Evolutionary conservation across 2,888 invertebrate genomes (phyloP).

Genomic region (Leptura quadrifasciata): DNA sequence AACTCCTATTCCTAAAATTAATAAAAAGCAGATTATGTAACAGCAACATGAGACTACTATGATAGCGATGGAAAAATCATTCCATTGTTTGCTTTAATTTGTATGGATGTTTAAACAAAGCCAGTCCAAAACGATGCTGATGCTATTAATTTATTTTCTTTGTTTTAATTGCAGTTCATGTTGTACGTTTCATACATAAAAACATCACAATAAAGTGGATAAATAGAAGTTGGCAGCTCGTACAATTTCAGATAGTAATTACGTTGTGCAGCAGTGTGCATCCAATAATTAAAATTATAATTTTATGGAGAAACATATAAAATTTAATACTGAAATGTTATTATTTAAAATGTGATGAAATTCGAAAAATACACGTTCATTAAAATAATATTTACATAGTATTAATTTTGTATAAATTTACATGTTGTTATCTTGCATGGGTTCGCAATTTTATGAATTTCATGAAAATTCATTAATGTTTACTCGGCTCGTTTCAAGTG

Average conservation of each 20-base stretch:
- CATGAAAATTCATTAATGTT: slow-evolving; percentile 67
- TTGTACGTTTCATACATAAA: neutral
- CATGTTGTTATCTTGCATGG: slow-evolving; percentile 64
- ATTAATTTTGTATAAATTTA: slow-evolving; percentile 68
- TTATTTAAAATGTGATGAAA: slow-evolving; percentile 51
- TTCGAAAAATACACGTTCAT: slow-evolving; percentile 54
- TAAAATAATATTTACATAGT: slow-evolving; percentile 64
- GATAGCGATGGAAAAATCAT: too few species aligned
- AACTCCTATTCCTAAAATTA: too few species aligned
- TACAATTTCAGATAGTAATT: slow-evolving; percentile 40
- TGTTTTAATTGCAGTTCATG: neutral
- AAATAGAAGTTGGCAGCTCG: slow-evolving; percentile 21
- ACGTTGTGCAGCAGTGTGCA: slow-evolving; percentile 28
- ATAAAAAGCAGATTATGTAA: too few species aligned
- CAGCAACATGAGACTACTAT: too few species aligned
- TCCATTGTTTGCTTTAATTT: too few species aligned
- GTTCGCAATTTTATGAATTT: slow-evolving; percentile 61
- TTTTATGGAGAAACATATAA: slow-evolving; percentile 33
- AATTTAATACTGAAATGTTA: slow-evolving; percentile 39
- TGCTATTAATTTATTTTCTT: neutral
- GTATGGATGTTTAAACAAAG: too few species aligned
- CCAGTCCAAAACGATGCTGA: neutral
- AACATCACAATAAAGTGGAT: slow-evolving; percentile 7
- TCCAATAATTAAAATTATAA: slow-evolving; percentile 43
- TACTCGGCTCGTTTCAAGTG: slow-evolving; percentile 50